These are phyloP conservation scores for Asbolus verrucosus DNA, from an alignment of 1,140 invertebrate species.

Conservation along the genomic window DNA sequence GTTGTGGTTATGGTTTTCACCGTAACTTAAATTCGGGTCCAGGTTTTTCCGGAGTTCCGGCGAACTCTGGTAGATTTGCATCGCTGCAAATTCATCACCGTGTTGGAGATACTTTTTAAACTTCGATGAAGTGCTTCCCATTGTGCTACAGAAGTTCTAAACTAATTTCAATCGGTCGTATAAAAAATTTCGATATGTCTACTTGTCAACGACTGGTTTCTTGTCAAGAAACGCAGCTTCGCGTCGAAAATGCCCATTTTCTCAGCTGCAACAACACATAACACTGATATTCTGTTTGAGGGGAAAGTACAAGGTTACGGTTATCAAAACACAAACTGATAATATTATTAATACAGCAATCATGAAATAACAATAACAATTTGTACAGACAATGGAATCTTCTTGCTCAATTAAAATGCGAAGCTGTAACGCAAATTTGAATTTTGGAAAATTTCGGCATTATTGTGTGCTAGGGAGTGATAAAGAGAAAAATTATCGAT, in stretches of 20 bases:
- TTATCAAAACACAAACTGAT: neutral
- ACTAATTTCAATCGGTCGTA: constrained; percentile 42
- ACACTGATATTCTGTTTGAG: constrained; percentile 5
- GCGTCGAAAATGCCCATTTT: constrained; percentile 52
- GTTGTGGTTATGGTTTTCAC: constrained; percentile 76
- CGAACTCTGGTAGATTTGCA: constrained; percentile 73
- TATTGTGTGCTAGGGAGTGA: neutral
- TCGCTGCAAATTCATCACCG: constrained; percentile 78
- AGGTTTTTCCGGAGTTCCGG: constrained; percentile 74
- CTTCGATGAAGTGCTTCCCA: constrained; percentile 79
- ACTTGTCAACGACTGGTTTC: constrained; percentile 43
- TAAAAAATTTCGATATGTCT: constrained; percentile 54
- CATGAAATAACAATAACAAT: neutral
- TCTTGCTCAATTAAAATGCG: neutral
- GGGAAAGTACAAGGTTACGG: neutral
- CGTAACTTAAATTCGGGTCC: constrained; percentile 79
- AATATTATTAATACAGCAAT: too few relatives aligned
- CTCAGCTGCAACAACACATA: constrained; percentile 51
- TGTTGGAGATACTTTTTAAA: constrained; percentile 80
- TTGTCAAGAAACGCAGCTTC: constrained; percentile 59
- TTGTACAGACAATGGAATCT: neutral
- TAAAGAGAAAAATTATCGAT: constrained; percentile 26
- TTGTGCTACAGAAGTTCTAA: constrained; percentile 56
- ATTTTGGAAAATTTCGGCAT: neutral
- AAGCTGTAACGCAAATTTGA: neutral